phyloP scores from a whole-genome alignment of 2,797 vertebrate species.

The Danio tinwini region DNA sequence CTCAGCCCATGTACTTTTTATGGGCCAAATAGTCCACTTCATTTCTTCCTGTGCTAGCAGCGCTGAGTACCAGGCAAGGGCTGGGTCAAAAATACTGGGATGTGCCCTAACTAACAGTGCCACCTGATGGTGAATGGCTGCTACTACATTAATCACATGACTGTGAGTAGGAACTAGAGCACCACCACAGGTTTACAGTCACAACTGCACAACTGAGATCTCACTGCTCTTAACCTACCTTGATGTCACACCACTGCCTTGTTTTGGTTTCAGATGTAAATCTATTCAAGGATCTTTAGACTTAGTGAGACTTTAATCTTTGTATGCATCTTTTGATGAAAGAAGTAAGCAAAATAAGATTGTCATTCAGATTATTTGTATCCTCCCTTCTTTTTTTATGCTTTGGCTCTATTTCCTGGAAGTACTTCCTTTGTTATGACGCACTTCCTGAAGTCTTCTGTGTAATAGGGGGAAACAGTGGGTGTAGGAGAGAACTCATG shows the following conservation, averaged over 20 bases:
- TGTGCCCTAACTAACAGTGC: slow-evolving; percentile 67
- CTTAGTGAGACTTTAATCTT: background rate
- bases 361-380: slow-evolving; percentile 44
- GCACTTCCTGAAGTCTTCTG: slow-evolving; percentile 76
- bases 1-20: slow-evolving; percentile 58
- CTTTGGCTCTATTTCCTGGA: slow-evolving; percentile 60
- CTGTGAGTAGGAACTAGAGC: slow-evolving; percentile 8
- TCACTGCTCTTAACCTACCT: background rate
- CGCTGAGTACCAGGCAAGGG: slow-evolving; percentile 29
- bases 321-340: background rate
- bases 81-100: slow-evolving; percentile 48
- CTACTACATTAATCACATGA: slow-evolving; percentile 35
- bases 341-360: background rate
- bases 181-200: slow-evolving; percentile 48
- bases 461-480: slow-evolving; percentile 65
- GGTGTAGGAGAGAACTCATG: slow-evolving; percentile 31
- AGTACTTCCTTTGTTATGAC: slow-evolving; percentile 72
- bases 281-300: background rate
- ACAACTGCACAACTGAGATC: slow-evolving; percentile 41
- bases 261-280: background rate
- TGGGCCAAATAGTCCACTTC: slow-evolving; percentile 51
- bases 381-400: slow-evolving; percentile 26
- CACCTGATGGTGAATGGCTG: slow-evolving; percentile 59
- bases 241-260: background rate
- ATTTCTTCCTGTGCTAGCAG: slow-evolving; percentile 31